Evolutionary conservation across 2,797 vertebrate species (phyloP), one percentile per base, ranked within the genome.

Genomic region (Mus caroli): DNA sequence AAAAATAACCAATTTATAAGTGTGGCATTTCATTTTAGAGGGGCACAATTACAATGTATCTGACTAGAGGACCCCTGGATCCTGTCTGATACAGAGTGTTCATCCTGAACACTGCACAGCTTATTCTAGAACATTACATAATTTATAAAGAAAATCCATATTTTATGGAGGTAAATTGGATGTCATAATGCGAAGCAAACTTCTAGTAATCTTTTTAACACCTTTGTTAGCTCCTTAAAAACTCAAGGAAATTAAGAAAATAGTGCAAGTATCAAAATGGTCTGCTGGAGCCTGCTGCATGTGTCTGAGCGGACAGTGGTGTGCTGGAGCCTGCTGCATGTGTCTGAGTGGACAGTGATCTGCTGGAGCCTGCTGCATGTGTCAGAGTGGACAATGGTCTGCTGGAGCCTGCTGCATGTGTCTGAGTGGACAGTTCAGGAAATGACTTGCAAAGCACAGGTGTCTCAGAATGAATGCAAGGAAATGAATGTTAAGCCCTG

Each of bases 1-100:
- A 98, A 96, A 98, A 97, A 98, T 98, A 98, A 98, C 98, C 96
- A 96, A 95, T 98, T 98, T 97, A 95, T 8, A 98, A 98, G 97
- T 94, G 88, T 98, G 67, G 77, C 91, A 89, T 98, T 98, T 98
- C 95, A 94, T 98, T 98, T 97, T 0, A 3, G 87, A 90, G 92
- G 87, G 95, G 62, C 98, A 95, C 43, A 95, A 96, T 98, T 98
- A 95, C 69, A 95, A 34, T 95, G 84, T 97, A 94, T 88, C 86
- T 84, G 94, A 90, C 75, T 84, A 90, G 80, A 88, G 43, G 73
- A 1, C 75, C 95, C 37, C 46, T 89, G 62, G 80, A 62, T 89
- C 91, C 88, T 93, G 83, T 96, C 96, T 97, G n/a, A 24, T 76
- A 80, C 87, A 83, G 79, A 93, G 52, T 91, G 89, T 94, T 97